Evolutionary conservation across 2,888 invertebrate species (phyloP), one percentile per base, ranked within the genome.

Genomic region (Protonemura montana): DNA sequence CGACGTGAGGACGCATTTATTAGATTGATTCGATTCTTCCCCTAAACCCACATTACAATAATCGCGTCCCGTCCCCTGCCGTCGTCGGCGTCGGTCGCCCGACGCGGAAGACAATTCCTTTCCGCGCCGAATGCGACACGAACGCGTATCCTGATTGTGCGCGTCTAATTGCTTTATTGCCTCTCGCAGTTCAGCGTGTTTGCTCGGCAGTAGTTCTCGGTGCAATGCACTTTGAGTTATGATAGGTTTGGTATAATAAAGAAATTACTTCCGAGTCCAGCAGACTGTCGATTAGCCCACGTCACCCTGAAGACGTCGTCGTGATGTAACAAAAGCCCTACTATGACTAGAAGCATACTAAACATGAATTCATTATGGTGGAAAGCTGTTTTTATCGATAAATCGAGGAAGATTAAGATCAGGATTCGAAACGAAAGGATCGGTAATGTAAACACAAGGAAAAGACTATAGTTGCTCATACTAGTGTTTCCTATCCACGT

Each of bases 111-210:
- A 59, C 59, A 59, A 59, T 59, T 10, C 59, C 13, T 10, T 10
- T 10, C 59, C 59, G 16, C 16, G 13, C 59, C 16, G 21, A 59
- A 59, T 59, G 59, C 21, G 59, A 59, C 59, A 59, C 59, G 59
- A 59, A 59, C 21, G 59, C 80, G 28, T 30, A 29, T 81, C 81
- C 81, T 81, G 81, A 81, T 29, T 81, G 6, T 21, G 41, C 42
- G 82, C 21, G 26, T 6, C 82, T 42, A 83, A 83, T 83, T 83
- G 82, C 82, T 83, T 83, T 83, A 83, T 83, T 83, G 82, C 82
- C 82, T 30, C 29, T 41, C 59, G 59, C 59, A 3, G 21, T 59
- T 1, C 59, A 21, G 59, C 59, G 13, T 59, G 59, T 59, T 59
- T 59, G 59, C 59, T 21, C 59, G 59, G 16, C 59, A 35, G 59